Conservation (phyloP, 2,113 vertebrate species). For the Ahaetulla prasina region DNA sequence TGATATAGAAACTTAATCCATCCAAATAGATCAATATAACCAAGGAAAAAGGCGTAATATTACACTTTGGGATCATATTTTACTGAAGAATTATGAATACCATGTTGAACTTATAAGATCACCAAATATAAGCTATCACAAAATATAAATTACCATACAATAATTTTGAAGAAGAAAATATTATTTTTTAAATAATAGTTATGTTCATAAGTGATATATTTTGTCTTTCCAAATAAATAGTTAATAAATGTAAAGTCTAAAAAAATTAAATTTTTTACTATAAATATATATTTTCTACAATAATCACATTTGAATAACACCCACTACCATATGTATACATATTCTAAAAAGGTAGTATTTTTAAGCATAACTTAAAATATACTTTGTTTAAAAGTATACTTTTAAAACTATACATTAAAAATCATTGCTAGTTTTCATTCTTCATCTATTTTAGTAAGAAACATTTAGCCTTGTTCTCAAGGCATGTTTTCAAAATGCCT, state of each 20-base stretch:
- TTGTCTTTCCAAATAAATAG: background rate
- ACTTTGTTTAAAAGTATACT: background rate
- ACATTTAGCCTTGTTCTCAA: background rate
- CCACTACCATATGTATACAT: background rate
- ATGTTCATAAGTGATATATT: background rate
- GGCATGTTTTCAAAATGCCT: background rate
- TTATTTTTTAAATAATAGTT: background rate
- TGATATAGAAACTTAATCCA: background rate
- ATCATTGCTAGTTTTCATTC: conserved; percentile 5
- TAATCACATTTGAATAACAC: background rate
- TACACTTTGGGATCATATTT: background rate
- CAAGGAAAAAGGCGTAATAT: background rate
- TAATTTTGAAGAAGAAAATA: background rate
- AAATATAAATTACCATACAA: background rate
- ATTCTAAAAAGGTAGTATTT: background rate
- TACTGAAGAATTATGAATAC: background rate
- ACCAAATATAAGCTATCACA: background rate
- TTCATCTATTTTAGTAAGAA: background rate
- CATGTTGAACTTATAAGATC: background rate
- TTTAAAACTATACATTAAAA: background rate
- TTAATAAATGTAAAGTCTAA: background rate
- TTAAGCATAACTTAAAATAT: background rate
- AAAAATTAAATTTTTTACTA: conserved; percentile 24
- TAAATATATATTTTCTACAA: conserved; percentile 1
- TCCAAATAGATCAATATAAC: background rate